These are phyloP conservation scores for Halcyon malimbica DNA, from an alignment of 2,113 vertebrate species.

Conservation along the genomic window DNA sequence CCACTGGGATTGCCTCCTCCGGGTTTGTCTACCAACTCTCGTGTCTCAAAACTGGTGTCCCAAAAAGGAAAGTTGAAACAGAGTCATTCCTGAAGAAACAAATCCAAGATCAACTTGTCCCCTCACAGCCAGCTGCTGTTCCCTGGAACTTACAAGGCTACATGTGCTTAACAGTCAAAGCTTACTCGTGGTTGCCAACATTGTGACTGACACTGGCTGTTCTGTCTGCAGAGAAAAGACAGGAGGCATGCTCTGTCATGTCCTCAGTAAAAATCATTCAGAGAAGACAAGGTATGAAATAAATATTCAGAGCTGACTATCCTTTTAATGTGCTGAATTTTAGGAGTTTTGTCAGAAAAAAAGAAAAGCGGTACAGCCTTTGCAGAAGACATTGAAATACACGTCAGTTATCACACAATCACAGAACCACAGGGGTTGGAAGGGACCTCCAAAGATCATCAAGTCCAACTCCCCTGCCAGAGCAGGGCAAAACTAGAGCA, in stretches of 20 bases:
- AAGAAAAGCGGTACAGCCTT: background rate
- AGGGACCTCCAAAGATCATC: no score
- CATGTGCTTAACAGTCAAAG: background rate
- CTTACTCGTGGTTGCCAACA: background rate
- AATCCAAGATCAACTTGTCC: background rate
- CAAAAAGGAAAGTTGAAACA: background rate
- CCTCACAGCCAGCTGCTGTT: background rate
- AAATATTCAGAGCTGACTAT: background rate
- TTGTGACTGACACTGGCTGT: background rate
- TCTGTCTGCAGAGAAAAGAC: background rate
- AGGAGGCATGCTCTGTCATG: background rate
- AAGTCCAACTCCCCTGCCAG: no score
- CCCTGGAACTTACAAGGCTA: background rate
- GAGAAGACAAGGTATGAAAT: background rate
- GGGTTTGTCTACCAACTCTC: background rate
- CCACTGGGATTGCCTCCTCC: background rate
- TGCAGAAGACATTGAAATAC: background rate
- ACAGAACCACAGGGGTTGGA: no score
- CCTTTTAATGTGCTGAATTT: background rate
- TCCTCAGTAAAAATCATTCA: background rate
- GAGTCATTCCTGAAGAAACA: background rate
- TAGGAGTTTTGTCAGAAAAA: background rate
- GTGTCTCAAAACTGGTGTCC: background rate
- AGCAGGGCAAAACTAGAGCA: no score
- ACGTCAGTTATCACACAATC: background rate